Conservation (phyloP, 2,113 vertebrate genomes). For the Athene cunicularia region DNA sequence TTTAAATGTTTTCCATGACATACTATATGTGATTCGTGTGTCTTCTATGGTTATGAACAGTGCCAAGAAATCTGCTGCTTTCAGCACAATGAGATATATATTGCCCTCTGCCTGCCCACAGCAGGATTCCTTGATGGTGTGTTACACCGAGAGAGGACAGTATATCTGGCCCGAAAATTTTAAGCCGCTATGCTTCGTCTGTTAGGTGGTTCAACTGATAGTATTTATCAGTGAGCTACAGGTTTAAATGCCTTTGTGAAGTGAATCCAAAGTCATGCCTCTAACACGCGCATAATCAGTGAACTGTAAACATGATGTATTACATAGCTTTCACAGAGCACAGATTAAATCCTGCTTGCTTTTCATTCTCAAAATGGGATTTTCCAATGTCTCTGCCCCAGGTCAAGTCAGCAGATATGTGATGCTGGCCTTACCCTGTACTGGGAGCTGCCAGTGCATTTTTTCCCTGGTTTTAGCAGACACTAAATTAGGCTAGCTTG, state of each 20-base stretch:
- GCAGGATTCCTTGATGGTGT: background rate
- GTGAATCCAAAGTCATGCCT: conserved; percentile 20
- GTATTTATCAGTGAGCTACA: background rate
- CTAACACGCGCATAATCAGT: background rate
- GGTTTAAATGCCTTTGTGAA: conserved; percentile 26
- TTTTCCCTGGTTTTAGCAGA: background rate
- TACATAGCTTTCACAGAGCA: background rate
- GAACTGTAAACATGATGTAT: background rate
- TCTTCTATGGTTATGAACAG: conserved; percentile 22
- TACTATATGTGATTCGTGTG: conserved; percentile 60
- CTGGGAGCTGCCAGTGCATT: background rate
- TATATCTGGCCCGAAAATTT: background rate
- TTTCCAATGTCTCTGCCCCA: background rate
- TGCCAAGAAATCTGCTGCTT: conserved; percentile 50
- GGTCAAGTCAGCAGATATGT: background rate
- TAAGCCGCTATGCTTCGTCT: conserved; percentile 4
- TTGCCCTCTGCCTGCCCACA: conserved; percentile 4
- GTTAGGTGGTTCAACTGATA: background rate
- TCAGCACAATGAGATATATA: background rate
- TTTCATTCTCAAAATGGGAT: background rate
- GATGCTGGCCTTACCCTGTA: background rate
- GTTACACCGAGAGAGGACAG: background rate
- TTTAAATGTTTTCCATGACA: conserved; percentile 57
- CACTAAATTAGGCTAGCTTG: background rate
- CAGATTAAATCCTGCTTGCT: background rate